Percentiles rank a stretch among this genome's conserved stretches.
phyloP scores from a whole-genome alignment of 2,113 vertebrate genomes.

The Leucopsar rothschildi region DNA sequence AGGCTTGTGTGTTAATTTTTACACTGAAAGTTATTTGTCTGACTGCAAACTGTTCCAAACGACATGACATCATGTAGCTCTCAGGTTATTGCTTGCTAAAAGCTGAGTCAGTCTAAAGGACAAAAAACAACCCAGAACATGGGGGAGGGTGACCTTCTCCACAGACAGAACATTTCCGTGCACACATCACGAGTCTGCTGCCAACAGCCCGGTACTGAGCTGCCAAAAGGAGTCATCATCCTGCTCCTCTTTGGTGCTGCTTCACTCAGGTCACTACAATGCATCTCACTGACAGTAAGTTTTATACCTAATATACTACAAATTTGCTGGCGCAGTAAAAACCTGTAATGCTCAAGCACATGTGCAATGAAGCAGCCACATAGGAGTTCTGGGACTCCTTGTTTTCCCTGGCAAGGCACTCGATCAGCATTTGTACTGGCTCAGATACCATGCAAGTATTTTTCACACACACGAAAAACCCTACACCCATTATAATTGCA shows the following conservation, averaged over 20 bases:
- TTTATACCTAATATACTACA: not conserved
- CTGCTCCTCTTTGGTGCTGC: not conserved
- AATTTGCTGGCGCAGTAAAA: not conserved
- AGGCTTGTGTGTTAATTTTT: not conserved
- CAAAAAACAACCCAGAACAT: not conserved
- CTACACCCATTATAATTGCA: not conserved
- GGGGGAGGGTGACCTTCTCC: not conserved
- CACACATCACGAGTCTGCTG: not conserved
- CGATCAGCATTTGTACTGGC: fast-evolving
- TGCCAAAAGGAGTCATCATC: not conserved
- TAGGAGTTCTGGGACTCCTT: not conserved
- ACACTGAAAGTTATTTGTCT: not conserved
- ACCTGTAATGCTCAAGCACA: not conserved
- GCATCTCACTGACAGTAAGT: not conserved
- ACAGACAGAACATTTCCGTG: not conserved
- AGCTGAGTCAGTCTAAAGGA: not conserved
- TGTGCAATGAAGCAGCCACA: not conserved
- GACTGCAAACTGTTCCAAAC: not conserved
- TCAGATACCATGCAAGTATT: not conserved
- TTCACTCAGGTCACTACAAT: not conserved
- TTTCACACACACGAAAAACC: not conserved
- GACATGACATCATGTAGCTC: not conserved
- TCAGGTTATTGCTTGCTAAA: not conserved
- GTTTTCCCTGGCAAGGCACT: not conserved
- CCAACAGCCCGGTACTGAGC: not conserved